These are phyloP conservation scores for Philopotamus ludificatus DNA, from an alignment of 1,140 invertebrate species.

Conservation along the genomic window DNA sequence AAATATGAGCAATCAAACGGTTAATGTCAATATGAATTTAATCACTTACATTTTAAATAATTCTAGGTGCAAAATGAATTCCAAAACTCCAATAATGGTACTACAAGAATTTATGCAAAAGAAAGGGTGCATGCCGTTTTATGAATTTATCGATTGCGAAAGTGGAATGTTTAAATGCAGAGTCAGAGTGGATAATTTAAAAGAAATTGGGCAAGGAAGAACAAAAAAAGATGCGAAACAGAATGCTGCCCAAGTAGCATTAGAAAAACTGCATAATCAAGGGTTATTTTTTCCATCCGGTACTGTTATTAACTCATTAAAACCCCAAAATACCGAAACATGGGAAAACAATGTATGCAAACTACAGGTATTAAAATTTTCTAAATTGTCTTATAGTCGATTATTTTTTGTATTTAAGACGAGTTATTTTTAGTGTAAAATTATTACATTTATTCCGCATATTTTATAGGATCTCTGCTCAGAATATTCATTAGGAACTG, in stretches of 20 bases:
- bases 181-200: constrained; percentile 47
- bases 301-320: not conserved
- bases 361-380: constrained; percentile 22
- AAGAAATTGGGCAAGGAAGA: constrained; percentile 58
- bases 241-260: constrained; percentile 57
- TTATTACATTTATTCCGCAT: constrained; percentile 28
- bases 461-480: constrained; percentile 57
- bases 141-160: constrained; percentile 67
- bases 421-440: too few species aligned
- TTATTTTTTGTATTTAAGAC: not conserved
- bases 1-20: not conserved
- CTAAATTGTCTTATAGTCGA: constrained; percentile 1
- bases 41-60: too few species aligned
- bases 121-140: constrained; percentile 59
- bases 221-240: constrained; percentile 77
- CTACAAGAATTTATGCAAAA: constrained; percentile 69
- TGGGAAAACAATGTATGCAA: constrained; percentile 23
- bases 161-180: constrained; percentile 67
- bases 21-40: not conserved
- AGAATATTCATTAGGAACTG: constrained; percentile 60
- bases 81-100: constrained; percentile 67
- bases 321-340: constrained; percentile 8
- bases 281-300: constrained; percentile 25
- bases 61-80: too few species aligned
- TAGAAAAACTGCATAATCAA: constrained; percentile 17